Conservation (phyloP, 2,888 invertebrate species). For the Magallana nippona region DNA sequence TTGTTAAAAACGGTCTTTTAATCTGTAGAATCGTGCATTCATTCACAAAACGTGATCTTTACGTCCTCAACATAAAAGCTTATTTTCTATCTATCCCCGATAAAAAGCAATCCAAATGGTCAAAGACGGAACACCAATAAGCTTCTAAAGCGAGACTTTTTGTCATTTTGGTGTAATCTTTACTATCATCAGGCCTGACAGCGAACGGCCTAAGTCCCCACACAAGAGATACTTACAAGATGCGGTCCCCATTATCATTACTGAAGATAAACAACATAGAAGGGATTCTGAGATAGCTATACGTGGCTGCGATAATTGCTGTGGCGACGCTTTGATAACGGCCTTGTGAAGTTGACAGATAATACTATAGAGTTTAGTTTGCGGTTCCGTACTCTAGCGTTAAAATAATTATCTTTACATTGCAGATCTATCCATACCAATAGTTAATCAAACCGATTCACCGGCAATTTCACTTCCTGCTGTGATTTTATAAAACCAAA, state of each 20-base stretch:
- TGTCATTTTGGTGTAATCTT: slow-evolving; percentile 2
- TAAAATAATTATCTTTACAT: not conserved
- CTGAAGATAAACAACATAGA: not conserved
- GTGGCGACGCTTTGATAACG: not conserved
- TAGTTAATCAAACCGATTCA: too few species aligned
- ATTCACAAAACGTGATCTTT: slow-evolving; percentile 3
- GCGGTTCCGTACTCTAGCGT: not conserved
- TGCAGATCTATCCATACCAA: not conserved
- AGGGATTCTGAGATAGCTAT: not conserved
- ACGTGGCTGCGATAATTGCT: slow-evolving; percentile 9
- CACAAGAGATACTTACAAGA: slow-evolving; percentile 14
- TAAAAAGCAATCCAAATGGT: not conserved
- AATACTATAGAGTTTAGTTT: not conserved
- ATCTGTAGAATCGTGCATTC: not conserved
- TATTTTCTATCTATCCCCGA: not conserved
- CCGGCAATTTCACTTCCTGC: too few species aligned
- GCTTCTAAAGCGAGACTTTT: slow-evolving; percentile 22
- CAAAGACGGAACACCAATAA: not conserved
- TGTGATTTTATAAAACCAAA: too few species aligned
- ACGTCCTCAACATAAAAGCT: not conserved
- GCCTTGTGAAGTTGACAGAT: not conserved
- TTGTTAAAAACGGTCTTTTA: not conserved
- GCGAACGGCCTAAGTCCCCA: not conserved
- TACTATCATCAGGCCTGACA: slow-evolving; percentile 5
- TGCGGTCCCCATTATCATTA: not conserved